Evolutionary conservation across 2,113 vertebrate genomes (phyloP).

Genomic region (Jacana jacana): DNA sequence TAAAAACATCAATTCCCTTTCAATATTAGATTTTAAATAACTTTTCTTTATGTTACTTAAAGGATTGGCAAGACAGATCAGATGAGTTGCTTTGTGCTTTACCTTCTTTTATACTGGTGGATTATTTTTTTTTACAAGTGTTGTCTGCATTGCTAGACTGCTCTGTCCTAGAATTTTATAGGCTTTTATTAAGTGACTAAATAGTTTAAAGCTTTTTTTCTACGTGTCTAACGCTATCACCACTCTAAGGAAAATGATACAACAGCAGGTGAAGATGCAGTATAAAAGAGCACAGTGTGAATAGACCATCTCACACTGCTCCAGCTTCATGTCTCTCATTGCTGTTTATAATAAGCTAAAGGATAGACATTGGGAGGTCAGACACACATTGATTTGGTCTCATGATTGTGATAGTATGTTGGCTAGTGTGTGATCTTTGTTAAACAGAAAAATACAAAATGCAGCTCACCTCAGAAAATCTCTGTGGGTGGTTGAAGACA

Average conservation of each 20-base stretch:
- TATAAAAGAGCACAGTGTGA: background rate
- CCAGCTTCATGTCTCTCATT: background rate
- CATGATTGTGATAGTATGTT: background rate
- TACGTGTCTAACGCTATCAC: background rate
- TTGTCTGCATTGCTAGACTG: background rate
- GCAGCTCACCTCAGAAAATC: background rate
- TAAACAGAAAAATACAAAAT: slow-evolving; percentile 2
- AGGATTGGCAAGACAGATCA: background rate
- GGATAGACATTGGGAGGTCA: background rate
- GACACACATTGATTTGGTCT: background rate
- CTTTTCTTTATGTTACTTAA: background rate
- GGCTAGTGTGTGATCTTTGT: background rate
- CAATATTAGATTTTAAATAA: background rate
- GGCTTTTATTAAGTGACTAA: background rate
- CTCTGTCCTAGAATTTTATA: background rate
- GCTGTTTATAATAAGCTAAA: background rate
- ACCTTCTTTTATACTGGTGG: background rate
- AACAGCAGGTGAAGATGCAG: background rate
- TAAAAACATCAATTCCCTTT: background rate
- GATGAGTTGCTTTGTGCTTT: background rate
- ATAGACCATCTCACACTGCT: background rate
- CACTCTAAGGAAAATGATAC: background rate
- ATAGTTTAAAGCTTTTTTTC: background rate
- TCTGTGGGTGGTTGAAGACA: background rate
- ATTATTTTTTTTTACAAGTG: background rate